These are phyloP conservation scores for Sceloporus undulatus DNA, from an alignment of 2,113 vertebrate species.

Conservation along the genomic window DNA sequence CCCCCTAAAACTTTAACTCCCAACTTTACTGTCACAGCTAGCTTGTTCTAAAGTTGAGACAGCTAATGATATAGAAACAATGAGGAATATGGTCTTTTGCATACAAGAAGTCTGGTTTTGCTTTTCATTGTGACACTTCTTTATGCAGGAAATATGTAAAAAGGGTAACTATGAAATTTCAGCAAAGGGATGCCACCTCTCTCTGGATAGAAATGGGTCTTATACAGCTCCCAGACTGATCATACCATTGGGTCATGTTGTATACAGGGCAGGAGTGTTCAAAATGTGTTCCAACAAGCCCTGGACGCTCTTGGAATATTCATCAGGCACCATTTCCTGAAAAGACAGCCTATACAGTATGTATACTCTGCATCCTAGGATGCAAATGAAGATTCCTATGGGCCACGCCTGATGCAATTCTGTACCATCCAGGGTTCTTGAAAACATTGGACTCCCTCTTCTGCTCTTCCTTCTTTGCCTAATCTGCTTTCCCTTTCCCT, in stretches of 20 bases:
- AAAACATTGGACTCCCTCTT: neutral
- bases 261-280: neutral
- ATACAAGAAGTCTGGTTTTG: neutral
- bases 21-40: constrained; percentile 62
- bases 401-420: neutral
- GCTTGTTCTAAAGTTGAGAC: constrained; percentile 36
- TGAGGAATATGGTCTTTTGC: neutral
- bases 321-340: neutral
- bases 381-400: neutral
- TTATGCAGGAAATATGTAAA: neutral
- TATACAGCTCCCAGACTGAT: neutral
- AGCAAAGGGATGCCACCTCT: neutral
- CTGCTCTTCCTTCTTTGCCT: too few species aligned
- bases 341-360: too few species aligned
- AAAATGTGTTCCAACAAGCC: neutral
- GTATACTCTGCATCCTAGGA: neutral
- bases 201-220: neutral
- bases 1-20: constrained; percentile 65
- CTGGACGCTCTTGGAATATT: neutral
- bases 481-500: too few species aligned
- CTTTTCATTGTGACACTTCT: constrained; percentile 33
- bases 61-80: constrained; percentile 51
- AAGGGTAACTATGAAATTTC: neutral
- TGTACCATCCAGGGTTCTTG: neutral
- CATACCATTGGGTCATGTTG: neutral